Evolutionary conservation across 2,888 invertebrate genomes (phyloP).

Genomic region (Tipula confusa): DNA sequence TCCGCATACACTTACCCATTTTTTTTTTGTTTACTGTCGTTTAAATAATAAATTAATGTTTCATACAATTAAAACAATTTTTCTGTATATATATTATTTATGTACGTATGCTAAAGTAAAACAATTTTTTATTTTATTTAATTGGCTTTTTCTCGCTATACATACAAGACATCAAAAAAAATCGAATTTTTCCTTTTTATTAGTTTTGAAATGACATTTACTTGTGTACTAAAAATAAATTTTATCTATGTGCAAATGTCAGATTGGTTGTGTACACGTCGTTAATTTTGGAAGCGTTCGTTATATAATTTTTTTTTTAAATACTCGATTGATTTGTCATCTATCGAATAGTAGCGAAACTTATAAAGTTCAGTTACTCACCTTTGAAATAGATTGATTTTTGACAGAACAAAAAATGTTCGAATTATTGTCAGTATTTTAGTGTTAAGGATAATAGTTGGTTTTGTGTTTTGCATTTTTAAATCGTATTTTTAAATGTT

Average conservation of each 20-base stretch:
- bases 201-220: conserved; percentile 1
- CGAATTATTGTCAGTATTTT: no score
- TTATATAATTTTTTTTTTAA: background rate
- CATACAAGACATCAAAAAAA: conserved; percentile 5
- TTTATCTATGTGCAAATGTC: conserved; percentile 15
- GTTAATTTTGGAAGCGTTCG: background rate
- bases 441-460: no score
- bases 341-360: no score
- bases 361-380: no score
- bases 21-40: background rate
- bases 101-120: background rate
- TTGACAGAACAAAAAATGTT: no score
- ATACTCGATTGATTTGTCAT: no score
- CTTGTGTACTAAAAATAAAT: conserved; percentile 4
- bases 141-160: background rate
- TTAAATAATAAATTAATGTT: background rate
- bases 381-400: no score
- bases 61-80: background rate
- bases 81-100: background rate
- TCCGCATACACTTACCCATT: background rate
- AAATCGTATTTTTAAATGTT: no score
- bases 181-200: conserved; percentile 1
- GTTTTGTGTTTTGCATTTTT: no score
- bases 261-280: conserved; percentile 29
- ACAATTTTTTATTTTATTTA: background rate